Evolutionary conservation across 2,113 vertebrate species (phyloP).

Genomic region (Phocoena sinus): DNA sequence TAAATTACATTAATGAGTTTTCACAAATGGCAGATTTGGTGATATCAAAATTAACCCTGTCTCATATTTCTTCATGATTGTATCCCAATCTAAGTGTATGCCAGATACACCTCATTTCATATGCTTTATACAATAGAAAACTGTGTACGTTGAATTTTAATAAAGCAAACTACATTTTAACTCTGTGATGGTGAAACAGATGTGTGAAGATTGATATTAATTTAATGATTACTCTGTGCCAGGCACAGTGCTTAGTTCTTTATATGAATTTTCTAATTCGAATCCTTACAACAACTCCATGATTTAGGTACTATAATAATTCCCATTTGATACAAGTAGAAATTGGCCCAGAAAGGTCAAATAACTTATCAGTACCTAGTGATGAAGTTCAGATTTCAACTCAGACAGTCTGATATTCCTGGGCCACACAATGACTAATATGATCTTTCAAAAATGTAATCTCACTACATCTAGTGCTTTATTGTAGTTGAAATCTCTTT

Average conservation of each 20-base stretch:
- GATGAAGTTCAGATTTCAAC: neutral
- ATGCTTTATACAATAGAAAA: neutral
- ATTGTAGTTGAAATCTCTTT: neutral
- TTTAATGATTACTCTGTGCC: neutral
- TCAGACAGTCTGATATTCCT: neutral
- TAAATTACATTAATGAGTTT: conserved; percentile 25
- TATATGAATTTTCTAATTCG: neutral
- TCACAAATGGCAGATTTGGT: neutral
- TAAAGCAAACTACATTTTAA: neutral
- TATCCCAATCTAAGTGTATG: neutral
- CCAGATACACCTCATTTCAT: neutral
- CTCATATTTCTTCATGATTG: neutral
- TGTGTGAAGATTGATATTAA: neutral
- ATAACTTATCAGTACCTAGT: neutral
- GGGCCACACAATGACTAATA: neutral
- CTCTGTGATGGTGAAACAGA: neutral
- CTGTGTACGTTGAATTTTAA: neutral
- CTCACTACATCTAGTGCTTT: neutral
- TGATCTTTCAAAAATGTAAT: neutral
- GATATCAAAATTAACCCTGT: neutral
- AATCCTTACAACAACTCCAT: neutral
- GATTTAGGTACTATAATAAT: neutral
- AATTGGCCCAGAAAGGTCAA: neutral
- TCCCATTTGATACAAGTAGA: neutral
- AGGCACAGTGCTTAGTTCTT: neutral